Evolutionary conservation across 2,113 vertebrate species (phyloP).

Genomic region (Mobula birostris): DNA sequence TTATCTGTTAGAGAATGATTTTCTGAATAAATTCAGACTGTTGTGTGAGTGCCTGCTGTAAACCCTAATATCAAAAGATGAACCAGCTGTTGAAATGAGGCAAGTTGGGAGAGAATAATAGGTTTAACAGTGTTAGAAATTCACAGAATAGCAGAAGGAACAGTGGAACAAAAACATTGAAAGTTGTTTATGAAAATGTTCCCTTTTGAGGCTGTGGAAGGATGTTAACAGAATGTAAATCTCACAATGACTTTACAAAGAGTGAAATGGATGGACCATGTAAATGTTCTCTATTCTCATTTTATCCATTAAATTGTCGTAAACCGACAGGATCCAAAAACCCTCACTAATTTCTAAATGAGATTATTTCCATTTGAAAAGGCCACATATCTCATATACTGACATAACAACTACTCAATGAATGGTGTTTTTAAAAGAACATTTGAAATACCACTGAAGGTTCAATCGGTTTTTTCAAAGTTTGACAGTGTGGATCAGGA

Average conservation of each 20-base stretch:
- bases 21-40: neutral
- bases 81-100: neutral
- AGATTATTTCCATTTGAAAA: neutral
- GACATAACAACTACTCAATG: neutral
- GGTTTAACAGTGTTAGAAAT: neutral
- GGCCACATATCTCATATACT: neutral
- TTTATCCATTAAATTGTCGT: neutral
- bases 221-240: neutral
- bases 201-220: neutral
- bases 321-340: neutral
- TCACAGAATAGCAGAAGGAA: neutral
- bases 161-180: neutral
- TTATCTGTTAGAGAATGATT: neutral
- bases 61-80: neutral
- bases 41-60: neutral
- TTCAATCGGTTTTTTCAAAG: too few relatives aligned
- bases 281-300: neutral
- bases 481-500: too few relatives aligned
- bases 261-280: neutral
- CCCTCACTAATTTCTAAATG: neutral
- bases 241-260: neutral
- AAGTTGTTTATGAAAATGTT: neutral
- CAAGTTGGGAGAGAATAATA: neutral
- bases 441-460: neutral
- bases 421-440: neutral